phyloP scores from a whole-genome alignment of 2,797 vertebrate genomes.

The Sebastes trivittatus region DNA sequence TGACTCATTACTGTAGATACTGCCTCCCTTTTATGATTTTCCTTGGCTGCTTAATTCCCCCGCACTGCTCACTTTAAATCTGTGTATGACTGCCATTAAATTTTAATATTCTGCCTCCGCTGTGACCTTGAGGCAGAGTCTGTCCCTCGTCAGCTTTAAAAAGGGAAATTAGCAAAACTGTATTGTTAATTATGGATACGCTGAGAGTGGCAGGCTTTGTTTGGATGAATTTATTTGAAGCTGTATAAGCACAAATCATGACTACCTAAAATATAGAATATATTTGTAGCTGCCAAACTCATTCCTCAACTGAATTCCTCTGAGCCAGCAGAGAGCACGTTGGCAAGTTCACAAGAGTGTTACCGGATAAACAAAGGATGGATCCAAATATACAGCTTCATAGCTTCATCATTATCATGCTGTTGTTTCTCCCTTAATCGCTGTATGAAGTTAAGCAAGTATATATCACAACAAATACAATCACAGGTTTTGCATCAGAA shows the following conservation, averaged over 20 bases:
- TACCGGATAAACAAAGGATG: neutral
- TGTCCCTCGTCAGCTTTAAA: slow-evolving; percentile 62
- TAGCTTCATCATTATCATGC: neutral
- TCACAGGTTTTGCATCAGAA: neutral
- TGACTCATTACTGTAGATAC: slow-evolving; percentile 56
- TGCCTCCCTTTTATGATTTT: slow-evolving; percentile 56
- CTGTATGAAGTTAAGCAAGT: neutral
- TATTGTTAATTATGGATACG: slow-evolving; percentile 61
- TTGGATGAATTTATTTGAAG: slow-evolving; percentile 7
- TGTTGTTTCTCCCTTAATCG: neutral
- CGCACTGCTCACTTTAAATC: slow-evolving; percentile 58
- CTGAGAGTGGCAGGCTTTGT: slow-evolving; percentile 41
- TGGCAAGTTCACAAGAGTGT: neutral
- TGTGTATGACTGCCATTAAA: slow-evolving; percentile 67
- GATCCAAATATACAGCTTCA: slow-evolving; percentile 2
- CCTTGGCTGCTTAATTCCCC: slow-evolving; percentile 63
- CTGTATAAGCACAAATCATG: neutral
- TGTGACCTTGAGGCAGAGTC: slow-evolving; percentile 65
- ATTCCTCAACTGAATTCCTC: neutral
- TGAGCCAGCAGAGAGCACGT: neutral
- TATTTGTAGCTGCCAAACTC: neutral
- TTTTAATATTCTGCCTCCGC: slow-evolving; percentile 64
- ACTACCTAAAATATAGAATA: neutral
- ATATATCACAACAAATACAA: neutral
- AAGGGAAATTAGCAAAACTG: slow-evolving; percentile 63